Evolutionary conservation across 23 tunicate species (phyloP).

Genomic region (Diplosoma virens): DNA sequence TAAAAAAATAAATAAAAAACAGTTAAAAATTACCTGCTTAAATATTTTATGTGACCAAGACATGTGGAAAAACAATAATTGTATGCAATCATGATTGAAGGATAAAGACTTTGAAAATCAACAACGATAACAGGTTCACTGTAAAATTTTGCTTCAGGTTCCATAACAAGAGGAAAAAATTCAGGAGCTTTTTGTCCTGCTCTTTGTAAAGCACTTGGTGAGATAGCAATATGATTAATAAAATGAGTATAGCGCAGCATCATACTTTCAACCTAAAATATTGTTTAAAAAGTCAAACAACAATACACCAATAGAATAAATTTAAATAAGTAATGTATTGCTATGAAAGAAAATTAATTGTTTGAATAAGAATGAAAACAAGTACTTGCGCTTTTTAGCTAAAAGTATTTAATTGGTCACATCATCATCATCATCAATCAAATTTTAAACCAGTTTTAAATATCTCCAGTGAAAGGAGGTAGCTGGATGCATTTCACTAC

Average conservation of each 20-base stretch:
- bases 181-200: slow-evolving; percentile 84
- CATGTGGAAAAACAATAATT: slow-evolving; percentile 91
- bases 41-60: slow-evolving; percentile 68
- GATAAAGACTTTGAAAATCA: slow-evolving; percentile 93
- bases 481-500: no score
- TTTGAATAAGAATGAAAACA: no score
- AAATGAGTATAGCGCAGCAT: slow-evolving; percentile 63
- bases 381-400: no score
- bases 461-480: no score
- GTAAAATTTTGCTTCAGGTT: slow-evolving; percentile 84
- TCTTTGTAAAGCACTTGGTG: slow-evolving; percentile 66
- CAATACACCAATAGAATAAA: no score
- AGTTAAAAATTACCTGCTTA: slow-evolving; percentile 65
- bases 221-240: slow-evolving; percentile 68
- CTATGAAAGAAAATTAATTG: no score
- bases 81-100: slow-evolving; percentile 85
- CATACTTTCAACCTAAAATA: slow-evolving; percentile 87
- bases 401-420: no score
- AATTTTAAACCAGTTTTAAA: no score
- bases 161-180: slow-evolving; percentile 76
- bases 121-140: slow-evolving; percentile 77
- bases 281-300: no score
- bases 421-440: no score
- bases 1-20: no score
- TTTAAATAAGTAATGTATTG: no score